Percentiles rank a stretch among this genome's conserved stretches.
phyloP scores from a whole-genome alignment of 2,888 invertebrate genomes.

The Neoitamus cyanurus region DNA sequence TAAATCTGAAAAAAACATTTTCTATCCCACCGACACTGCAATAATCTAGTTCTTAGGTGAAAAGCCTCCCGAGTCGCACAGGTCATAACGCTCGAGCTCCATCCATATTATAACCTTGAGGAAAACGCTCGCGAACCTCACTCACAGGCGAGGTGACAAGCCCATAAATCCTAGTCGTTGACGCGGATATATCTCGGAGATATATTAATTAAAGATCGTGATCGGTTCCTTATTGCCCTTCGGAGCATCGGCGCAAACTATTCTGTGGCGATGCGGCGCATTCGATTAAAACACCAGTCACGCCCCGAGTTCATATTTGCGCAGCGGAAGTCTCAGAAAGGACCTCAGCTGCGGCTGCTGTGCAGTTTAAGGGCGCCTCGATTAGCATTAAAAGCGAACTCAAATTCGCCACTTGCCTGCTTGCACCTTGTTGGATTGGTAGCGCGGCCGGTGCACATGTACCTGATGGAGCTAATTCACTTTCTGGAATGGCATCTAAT shows the following conservation, averaged over 20 bases:
- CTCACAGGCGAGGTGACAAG: conserved; percentile 7
- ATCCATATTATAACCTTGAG: background rate
- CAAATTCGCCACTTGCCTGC: conserved; percentile 23
- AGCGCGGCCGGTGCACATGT: background rate
- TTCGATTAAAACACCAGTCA: conserved; percentile 10
- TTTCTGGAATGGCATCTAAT: conserved; percentile 31
- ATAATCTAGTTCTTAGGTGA: background rate
- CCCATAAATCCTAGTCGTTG: conserved; percentile 9
- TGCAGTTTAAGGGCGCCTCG: background rate
- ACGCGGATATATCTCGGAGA: conserved; percentile 29
- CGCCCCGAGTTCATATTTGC: conserved; percentile 18
- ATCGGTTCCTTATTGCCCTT: conserved; percentile 40
- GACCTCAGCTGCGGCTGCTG: background rate
- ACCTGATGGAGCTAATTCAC: conserved; percentile 29
- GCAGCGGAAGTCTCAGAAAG: background rate
- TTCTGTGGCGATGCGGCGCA: background rate
- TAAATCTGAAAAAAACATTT: background rate
- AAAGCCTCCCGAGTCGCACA: background rate
- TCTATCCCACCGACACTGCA: background rate
- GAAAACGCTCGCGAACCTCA: background rate
- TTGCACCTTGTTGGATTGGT: conserved; percentile 34
- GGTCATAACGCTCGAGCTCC: background rate
- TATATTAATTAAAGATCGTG: conserved; percentile 42
- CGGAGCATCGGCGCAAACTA: background rate
- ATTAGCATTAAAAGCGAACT: conserved; percentile 29